A percentile compares a stretch with the other conserved stretches of the same genome.
Evolutionary conservation across 1,140 invertebrate species (phyloP).

Genomic region (Magallana gigas): DNA sequence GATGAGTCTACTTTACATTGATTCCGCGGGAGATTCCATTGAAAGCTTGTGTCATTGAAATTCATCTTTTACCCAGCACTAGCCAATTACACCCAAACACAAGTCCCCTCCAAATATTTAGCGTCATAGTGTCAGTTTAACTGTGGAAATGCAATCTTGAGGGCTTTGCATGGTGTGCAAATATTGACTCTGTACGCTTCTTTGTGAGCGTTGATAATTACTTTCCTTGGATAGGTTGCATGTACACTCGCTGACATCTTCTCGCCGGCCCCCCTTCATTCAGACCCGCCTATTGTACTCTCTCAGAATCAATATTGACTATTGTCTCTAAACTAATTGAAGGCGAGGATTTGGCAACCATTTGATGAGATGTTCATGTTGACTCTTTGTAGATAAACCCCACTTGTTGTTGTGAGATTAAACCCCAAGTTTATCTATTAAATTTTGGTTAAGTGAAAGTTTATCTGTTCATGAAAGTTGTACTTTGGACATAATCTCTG

Average conservation of each 20-base stretch:
- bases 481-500: not conserved
- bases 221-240: conserved; percentile 20
- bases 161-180: conserved; percentile 25
- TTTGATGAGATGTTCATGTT: conserved; percentile 27
- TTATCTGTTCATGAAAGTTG: conserved; percentile 21
- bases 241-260: conserved; percentile 9
- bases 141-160: conserved; percentile 24
- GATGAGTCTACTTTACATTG: conserved; percentile 19
- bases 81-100: conserved; percentile 16
- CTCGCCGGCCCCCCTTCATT: not conserved
- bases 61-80: conserved; percentile 23
- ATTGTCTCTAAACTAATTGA: conserved; percentile 20
- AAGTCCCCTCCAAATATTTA: conserved; percentile 26
- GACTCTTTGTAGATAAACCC: conserved; percentile 11
- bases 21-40: conserved; percentile 5
- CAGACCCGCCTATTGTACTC: not conserved
- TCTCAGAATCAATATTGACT: not conserved
- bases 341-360: conserved; percentile 29
- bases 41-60: conserved; percentile 19
- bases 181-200: conserved; percentile 20
- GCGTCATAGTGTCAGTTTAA: conserved; percentile 19
- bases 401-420: conserved; percentile 23
- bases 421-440: conserved; percentile 9
- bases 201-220: conserved; percentile 27
- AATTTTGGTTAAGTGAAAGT: conserved; percentile 27